Evolutionary conservation across 1,140 invertebrate species (phyloP).

Genomic region (Pachypsylla venusta): DNA sequence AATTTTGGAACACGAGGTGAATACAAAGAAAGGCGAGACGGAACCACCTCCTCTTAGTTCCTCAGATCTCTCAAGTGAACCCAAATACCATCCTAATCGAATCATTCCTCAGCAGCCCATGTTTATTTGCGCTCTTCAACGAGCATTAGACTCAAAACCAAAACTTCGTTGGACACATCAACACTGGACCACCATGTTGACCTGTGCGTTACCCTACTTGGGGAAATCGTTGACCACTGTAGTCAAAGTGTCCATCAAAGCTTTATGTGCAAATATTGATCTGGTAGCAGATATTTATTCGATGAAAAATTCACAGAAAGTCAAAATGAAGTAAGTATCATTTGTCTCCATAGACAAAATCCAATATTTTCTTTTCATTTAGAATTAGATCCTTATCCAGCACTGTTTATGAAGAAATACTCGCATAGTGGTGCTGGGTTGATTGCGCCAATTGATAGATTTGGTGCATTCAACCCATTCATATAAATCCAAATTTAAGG

Average conservation of each 20-base stretch:
- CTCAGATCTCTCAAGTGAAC: slow-evolving; percentile 29
- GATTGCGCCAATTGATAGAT: no score
- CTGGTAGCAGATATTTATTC: slow-evolving; percentile 37
- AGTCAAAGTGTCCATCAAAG: slow-evolving; percentile 60
- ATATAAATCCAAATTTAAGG: no score
- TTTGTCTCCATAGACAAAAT: no score
- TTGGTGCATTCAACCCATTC: no score
- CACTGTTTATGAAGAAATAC: no score
- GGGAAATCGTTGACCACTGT: slow-evolving; percentile 56
- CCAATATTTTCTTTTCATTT: no score
- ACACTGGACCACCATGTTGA: slow-evolving; percentile 67
- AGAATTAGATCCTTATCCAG: no score
- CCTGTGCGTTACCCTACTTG: slow-evolving; percentile 57
- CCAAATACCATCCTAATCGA: slow-evolving; percentile 47
- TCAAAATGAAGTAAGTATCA: slow-evolving; percentile 1
- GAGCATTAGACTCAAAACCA: slow-evolving; percentile 43
- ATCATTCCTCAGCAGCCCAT: slow-evolving; percentile 67
- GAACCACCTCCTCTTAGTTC: background rate
- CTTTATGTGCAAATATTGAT: slow-evolving; percentile 73
- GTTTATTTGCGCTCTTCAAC: slow-evolving; percentile 67
- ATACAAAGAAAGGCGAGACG: slow-evolving; percentile 10
- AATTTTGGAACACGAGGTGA: slow-evolving; percentile 49
- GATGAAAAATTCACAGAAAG: background rate
- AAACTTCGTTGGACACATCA: slow-evolving; percentile 49
- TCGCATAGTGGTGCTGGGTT: no score